phyloP scores from a whole-genome alignment of 2,888 invertebrate species.

The Reticulitermes lucifugus region DNA sequence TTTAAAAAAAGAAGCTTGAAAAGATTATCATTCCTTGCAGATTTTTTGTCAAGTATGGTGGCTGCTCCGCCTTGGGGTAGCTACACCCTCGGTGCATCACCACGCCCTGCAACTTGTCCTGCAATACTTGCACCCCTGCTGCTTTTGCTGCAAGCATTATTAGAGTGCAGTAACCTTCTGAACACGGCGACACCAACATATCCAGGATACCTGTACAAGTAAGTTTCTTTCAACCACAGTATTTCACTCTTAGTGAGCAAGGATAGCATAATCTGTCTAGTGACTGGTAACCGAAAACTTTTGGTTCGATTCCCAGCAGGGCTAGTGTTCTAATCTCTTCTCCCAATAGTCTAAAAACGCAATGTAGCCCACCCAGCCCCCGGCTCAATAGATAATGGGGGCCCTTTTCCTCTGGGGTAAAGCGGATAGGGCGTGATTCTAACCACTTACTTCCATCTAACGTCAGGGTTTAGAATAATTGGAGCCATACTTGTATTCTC shows the following conservation, averaged over 20 bases:
- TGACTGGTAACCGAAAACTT: no score
- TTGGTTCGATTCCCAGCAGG: no score
- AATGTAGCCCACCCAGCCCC: no score
- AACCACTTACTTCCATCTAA: no score
- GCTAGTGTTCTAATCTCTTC: no score
- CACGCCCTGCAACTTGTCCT: slow-evolving; percentile 17
- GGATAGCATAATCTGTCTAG: no score
- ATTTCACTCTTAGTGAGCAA: neutral
- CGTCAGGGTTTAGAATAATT: no score
- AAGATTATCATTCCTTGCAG: slow-evolving; percentile 34
- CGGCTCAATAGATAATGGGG: no score
- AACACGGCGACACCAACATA: neutral
- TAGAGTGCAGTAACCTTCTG: neutral
- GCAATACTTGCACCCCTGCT: neutral
- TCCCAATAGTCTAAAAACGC: no score
- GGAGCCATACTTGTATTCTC: no score
- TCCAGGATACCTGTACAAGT: neutral
- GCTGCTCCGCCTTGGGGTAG: slow-evolving; percentile 29
- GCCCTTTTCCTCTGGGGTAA: no score
- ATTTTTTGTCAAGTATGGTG: slow-evolving; percentile 15
- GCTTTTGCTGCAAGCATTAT: neutral
- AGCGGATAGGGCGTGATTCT: no score
- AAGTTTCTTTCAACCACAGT: neutral
- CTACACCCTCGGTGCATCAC: slow-evolving; percentile 22
- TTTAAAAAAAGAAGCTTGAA: slow-evolving; percentile 11